Conservation (phyloP, 2,888 invertebrate genomes). For the Drosophila melanosoma region DNA sequence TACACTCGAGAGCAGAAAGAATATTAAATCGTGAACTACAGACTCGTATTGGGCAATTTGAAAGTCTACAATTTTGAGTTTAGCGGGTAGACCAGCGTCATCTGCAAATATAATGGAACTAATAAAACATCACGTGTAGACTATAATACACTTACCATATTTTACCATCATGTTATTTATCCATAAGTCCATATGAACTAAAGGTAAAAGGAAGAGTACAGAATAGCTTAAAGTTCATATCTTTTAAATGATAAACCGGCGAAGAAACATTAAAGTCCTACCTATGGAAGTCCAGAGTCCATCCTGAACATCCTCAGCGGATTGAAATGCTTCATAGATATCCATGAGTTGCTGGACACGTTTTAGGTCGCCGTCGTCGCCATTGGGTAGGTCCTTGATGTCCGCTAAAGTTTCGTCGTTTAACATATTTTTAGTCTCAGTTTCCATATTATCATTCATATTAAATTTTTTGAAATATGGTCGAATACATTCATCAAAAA, state of each 20-base stretch:
- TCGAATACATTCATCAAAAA: constrained; percentile 84
- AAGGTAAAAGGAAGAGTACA: not conserved
- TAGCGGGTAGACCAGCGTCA: constrained; percentile 83
- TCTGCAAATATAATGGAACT: constrained; percentile 11
- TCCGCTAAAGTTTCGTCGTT: constrained; percentile 59
- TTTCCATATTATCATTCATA: constrained; percentile 58
- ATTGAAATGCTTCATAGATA: constrained; percentile 60
- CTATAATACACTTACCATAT: constrained; percentile 76
- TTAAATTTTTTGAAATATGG: constrained; percentile 83
- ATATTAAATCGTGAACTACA: constrained; percentile 86
- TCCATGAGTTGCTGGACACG: constrained; percentile 62
- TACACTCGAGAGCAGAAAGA: constrained; percentile 87
- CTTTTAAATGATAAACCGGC: not conserved
- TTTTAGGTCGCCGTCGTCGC: constrained; percentile 52
- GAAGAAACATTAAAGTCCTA: not conserved
- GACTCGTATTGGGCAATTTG: constrained; percentile 87
- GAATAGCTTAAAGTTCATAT: not conserved
- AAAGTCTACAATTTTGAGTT: constrained; percentile 87
- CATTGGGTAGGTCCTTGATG: constrained; percentile 51
- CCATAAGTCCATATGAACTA: constrained; percentile 87
- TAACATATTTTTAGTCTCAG: constrained; percentile 49
- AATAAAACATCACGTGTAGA: not conserved
- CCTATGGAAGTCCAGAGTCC: constrained; percentile 86
- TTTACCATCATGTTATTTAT: constrained; percentile 87
- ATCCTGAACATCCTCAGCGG: constrained; percentile 70